phyloP scores from a whole-genome alignment of 2,888 invertebrate species.

The Podotricha telesiphe region DNA sequence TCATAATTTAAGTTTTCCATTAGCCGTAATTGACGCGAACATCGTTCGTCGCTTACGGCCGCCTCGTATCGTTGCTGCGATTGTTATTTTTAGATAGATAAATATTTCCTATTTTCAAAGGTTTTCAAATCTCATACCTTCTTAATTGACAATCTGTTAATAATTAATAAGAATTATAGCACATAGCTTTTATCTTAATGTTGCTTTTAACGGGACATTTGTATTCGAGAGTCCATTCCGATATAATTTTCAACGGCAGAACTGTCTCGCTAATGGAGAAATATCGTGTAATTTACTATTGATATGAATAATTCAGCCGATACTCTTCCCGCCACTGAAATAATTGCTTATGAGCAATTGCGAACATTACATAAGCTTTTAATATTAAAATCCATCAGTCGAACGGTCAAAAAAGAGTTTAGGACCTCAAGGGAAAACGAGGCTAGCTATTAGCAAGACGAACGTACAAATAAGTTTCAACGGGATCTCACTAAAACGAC shows the following conservation, averaged over 20 bases:
- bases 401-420: not conserved
- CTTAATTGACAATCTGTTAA: slow-evolving; percentile 81
- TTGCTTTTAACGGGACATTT: slow-evolving; percentile 76
- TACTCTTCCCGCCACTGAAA: slow-evolving; percentile 49
- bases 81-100: slow-evolving; percentile 79
- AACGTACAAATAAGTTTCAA: slow-evolving; percentile 46
- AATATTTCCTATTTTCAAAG: slow-evolving; percentile 78
- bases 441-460: slow-evolving; percentile 6
- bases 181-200: slow-evolving; percentile 80
- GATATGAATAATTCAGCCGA: slow-evolving; percentile 69
- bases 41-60: slow-evolving; percentile 81
- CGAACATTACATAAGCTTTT: slow-evolving; percentile 49
- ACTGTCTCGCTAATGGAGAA: slow-evolving; percentile 75
- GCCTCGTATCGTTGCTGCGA: slow-evolving; percentile 69
- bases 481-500: slow-evolving; percentile 61
- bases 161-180: slow-evolving; percentile 80
- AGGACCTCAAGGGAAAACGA: not conserved
- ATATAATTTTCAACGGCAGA: slow-evolving; percentile 70
- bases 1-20: slow-evolving; percentile 84
- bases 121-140: slow-evolving; percentile 66
- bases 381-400: slow-evolving; percentile 37
- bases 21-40: slow-evolving; percentile 82
- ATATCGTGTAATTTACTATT: slow-evolving; percentile 71
- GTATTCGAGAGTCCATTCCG: slow-evolving; percentile 73
- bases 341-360: slow-evolving; percentile 55